Percentiles rank a stretch among this genome's conserved stretches.
Conservation (phyloP, 2,888 invertebrate species). For the Leptinotarsa haldemani region DNA sequence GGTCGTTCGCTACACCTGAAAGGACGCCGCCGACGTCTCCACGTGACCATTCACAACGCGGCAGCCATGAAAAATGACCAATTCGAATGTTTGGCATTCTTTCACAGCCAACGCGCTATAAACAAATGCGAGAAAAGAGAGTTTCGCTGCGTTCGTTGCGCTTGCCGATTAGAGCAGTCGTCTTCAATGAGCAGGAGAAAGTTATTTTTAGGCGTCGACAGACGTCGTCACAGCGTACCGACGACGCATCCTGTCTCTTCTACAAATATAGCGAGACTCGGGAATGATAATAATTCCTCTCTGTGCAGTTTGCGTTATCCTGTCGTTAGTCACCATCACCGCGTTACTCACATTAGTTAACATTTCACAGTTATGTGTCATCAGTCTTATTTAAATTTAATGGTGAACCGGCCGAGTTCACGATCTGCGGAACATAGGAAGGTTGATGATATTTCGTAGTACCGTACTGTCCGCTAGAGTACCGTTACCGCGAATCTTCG, state of each 20-base stretch:
- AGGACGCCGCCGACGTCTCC: neutral
- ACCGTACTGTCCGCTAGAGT: conserved; percentile 19
- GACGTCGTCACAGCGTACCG: conserved; percentile 41
- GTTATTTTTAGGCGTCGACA: conserved; percentile 36
- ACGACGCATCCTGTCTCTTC: conserved; percentile 29
- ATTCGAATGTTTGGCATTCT: conserved; percentile 29
- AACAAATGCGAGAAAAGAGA: conserved; percentile 21
- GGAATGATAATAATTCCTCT: conserved; percentile 5
- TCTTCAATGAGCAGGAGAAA: conserved; percentile 45
- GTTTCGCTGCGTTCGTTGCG: neutral
- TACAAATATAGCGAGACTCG: conserved; percentile 35
- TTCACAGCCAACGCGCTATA: conserved; percentile 19
- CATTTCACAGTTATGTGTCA: conserved; percentile 21
- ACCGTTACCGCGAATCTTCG: conserved; percentile 21
- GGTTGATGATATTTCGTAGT: conserved; percentile 19
- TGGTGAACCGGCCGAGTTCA: conserved; percentile 13
- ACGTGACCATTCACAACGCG: conserved; percentile 20
- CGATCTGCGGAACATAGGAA: conserved; percentile 2
- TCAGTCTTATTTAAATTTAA: conserved; percentile 17
- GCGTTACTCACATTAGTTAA: conserved; percentile 6
- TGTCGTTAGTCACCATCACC: neutral
- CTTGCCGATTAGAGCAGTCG: neutral
- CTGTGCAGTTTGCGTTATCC: neutral
- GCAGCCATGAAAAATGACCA: conserved; percentile 19
- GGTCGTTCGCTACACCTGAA: neutral